A percentile compares a stretch with the other conserved stretches of the same genome.
Evolutionary conservation across 1,140 invertebrate species (phyloP).

Genomic region (Ceratitis capitata): DNA sequence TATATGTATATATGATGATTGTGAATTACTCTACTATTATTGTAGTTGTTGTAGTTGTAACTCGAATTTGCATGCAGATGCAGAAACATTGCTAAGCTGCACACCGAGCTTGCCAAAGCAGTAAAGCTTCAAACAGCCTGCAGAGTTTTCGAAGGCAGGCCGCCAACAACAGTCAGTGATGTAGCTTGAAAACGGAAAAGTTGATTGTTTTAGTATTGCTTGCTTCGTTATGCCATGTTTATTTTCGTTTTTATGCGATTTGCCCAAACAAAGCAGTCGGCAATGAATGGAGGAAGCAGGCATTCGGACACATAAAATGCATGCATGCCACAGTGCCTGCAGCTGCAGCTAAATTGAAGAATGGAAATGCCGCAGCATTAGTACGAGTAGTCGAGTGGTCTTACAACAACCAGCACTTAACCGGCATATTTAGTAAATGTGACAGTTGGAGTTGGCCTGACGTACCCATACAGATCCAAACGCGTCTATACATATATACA

Average conservation of each 20-base stretch:
- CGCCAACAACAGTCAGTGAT: neutral
- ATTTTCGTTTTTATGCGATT: neutral
- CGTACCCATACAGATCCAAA: too few relatives aligned
- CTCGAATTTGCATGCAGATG: neutral
- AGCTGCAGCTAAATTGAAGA: neutral
- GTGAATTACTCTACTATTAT: too few relatives aligned
- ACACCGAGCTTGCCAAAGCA: neutral
- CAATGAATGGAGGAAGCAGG: neutral
- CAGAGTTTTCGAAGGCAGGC: neutral
- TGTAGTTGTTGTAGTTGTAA: too few relatives aligned
- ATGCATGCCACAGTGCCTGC: neutral
- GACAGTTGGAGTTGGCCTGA: neutral
- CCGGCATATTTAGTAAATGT: neutral
- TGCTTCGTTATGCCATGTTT: neutral
- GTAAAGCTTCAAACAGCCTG: neutral
- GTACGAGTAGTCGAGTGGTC: too few relatives aligned
- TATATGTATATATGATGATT: too few relatives aligned
- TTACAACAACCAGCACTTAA: neutral
- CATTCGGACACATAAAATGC: neutral
- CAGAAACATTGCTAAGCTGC: neutral
- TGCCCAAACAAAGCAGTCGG: neutral
- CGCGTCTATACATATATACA: too few relatives aligned
- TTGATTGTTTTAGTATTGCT: neutral
- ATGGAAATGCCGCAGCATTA: neutral
- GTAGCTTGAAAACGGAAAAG: neutral